These are phyloP conservation scores for Mastomys coucha DNA, from an alignment of 2,113 vertebrate genomes.

Conservation along the genomic window DNA sequence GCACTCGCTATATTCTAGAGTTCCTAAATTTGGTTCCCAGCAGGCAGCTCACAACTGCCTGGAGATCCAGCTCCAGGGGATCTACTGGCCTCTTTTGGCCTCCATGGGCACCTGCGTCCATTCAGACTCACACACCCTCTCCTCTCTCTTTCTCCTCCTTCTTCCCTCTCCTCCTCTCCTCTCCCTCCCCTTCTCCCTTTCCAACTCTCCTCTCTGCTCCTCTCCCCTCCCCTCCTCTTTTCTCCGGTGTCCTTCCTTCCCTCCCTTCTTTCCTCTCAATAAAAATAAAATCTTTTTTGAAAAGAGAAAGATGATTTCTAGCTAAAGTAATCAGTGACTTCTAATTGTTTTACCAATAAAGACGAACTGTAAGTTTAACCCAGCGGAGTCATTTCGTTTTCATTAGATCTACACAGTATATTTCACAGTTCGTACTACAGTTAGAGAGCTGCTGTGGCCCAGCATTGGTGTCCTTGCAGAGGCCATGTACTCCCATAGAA, in stretches of 20 bases:
- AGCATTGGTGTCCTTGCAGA: background rate
- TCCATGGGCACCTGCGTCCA: background rate
- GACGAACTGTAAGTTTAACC: background rate
- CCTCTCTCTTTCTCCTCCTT: too few relatives aligned
- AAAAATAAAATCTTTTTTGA: background rate
- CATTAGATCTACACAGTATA: background rate
- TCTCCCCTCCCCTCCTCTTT: too few relatives aligned
- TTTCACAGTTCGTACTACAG: background rate
- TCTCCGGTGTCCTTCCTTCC: background rate
- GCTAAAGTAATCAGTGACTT: background rate
- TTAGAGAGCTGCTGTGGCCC: background rate
- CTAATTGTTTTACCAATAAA: background rate
- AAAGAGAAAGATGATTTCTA: background rate
- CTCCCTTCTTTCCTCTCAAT: background rate
- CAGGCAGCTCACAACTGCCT: background rate
- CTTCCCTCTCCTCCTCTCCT: too few relatives aligned
- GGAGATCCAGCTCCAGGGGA: background rate
- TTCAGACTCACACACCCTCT: background rate
- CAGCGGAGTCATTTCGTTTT: background rate
- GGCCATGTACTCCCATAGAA: background rate
- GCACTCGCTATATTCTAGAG: background rate
- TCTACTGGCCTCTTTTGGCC: background rate
- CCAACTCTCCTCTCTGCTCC: background rate
- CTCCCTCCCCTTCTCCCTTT: too few relatives aligned
- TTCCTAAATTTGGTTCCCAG: background rate